Evolutionary conservation across 2,888 invertebrate genomes (phyloP).

Genomic region (Urechis unicinctus): DNA sequence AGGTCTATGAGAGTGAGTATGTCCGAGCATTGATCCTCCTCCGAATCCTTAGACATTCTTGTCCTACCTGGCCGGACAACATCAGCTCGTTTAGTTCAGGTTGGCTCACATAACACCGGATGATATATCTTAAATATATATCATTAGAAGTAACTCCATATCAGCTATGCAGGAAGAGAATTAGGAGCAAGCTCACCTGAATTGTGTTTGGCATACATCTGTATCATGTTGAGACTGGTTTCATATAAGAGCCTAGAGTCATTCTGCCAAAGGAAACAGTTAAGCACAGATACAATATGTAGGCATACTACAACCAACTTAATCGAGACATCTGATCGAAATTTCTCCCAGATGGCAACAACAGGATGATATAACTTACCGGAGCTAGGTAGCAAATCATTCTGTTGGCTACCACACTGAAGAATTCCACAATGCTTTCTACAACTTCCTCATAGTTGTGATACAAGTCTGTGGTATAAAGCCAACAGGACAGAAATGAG

Average conservation of each 20-base stretch:
- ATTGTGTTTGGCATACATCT: constrained; percentile 59
- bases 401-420: constrained; percentile 66
- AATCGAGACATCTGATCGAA: not conserved
- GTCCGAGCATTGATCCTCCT: constrained; percentile 67
- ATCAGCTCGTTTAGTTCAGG: too few species aligned
- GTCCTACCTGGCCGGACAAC: constrained; percentile 6
- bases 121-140: not conserved
- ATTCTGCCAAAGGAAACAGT: constrained; percentile 23
- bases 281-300: not conserved
- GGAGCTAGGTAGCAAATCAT: constrained; percentile 61
- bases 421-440: constrained; percentile 63
- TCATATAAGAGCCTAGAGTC: constrained; percentile 62
- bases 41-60: constrained; percentile 42
- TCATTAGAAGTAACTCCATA: not conserved
- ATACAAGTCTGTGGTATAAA: constrained; percentile 56
- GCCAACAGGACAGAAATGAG: not conserved
- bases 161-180: not conserved
- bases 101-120: too few species aligned
- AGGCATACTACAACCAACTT: too few species aligned
- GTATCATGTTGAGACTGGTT: constrained; percentile 64
- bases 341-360: too few species aligned
- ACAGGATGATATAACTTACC: too few species aligned
- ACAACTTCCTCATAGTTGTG: constrained; percentile 76
- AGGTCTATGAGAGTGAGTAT: constrained; percentile 74
- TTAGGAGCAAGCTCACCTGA: constrained; percentile 27